Evolutionary conservation across 2,797 vertebrate genomes (phyloP), one percentile per base, ranked within the genome.

Genomic region (Siniperca undulata): DNA sequence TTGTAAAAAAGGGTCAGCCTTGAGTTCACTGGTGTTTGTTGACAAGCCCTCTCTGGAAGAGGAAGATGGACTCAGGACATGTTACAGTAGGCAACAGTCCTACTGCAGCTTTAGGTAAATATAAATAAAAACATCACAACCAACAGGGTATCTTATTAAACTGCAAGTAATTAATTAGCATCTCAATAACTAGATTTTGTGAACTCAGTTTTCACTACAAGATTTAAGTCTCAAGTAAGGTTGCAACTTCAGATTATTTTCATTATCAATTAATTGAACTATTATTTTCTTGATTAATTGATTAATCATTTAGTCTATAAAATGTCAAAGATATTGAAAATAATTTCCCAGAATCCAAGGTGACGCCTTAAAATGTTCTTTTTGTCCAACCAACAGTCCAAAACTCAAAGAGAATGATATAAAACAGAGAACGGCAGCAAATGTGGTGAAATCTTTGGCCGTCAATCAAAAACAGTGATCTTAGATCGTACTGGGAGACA

Each of bases 1-100:
- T 72, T 65, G 75, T 83, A 78, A 72, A 88, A 70, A 69, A 71
- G 86, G 87, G 89, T 93, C 89, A 89, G 74, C 67, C 48, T 71
- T 4, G 71, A 77, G 85, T 92, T 91, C 68, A 77, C 40, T 53
- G 52, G 44, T 68, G 72, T 87, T 86, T 86, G 87, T 87, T 69
- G 84, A 91, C 86, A 77, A 83, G 70, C 70, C 56, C 53, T 85
- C 70, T 67, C 69, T 52, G 70, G 62, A 74, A 84, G 68, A 70
- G 70, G 38, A 66, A 55, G 70, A 74, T 6, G 17, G 59, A 56
- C 27, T 82, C 34, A 9, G 64, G 42, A 59, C 1, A 55, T 46
- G 55, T 46, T 60, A 62, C 68, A 72, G 68, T 24, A 38, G 61
- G 48, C 20, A 52, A 12, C 14, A 27, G 24, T 70, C 19, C 50